Evolutionary conservation across 2,113 vertebrate species (phyloP).

Genomic region (Odocoileus hemionus): DNA sequence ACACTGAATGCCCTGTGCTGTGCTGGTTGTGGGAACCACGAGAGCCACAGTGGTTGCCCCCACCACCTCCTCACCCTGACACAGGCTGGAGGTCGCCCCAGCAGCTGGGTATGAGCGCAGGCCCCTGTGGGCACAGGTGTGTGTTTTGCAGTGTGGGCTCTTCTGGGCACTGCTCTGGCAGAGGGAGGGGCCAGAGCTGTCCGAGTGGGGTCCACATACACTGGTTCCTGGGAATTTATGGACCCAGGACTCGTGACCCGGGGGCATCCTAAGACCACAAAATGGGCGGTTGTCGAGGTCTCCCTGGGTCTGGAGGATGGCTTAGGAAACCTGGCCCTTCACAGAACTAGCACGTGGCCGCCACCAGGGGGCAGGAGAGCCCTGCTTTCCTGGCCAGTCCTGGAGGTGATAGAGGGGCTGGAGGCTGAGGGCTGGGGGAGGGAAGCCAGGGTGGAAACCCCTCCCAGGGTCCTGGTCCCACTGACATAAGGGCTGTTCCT

Average conservation of each 20-base stretch:
- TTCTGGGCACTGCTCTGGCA: neutral
- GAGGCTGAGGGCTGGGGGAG: neutral
- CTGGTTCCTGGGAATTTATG: neutral
- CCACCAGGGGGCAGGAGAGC: conserved; percentile 12
- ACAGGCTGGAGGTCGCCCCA: neutral
- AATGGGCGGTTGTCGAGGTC: neutral
- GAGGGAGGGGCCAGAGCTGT: neutral
- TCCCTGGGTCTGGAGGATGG: neutral
- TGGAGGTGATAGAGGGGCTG: accelerated
- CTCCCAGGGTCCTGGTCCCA: neutral
- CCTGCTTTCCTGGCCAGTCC: neutral
- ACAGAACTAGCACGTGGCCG: neutral
- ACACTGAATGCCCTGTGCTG: neutral
- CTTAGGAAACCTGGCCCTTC: neutral
- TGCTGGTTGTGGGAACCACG: neutral
- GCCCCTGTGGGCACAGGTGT: too few relatives aligned
- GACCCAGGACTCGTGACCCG: neutral
- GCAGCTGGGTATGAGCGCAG: neutral
- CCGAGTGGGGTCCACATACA: neutral
- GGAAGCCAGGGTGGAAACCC: neutral
- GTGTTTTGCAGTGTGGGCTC: neutral
- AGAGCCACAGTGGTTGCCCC: neutral
- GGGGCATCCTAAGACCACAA: neutral
- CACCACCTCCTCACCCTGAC: neutral
- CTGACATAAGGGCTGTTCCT: neutral